Base-by-base conservation (phyloP, 2,113 vertebrate species). In the Pleuronectes platessa region DNA sequence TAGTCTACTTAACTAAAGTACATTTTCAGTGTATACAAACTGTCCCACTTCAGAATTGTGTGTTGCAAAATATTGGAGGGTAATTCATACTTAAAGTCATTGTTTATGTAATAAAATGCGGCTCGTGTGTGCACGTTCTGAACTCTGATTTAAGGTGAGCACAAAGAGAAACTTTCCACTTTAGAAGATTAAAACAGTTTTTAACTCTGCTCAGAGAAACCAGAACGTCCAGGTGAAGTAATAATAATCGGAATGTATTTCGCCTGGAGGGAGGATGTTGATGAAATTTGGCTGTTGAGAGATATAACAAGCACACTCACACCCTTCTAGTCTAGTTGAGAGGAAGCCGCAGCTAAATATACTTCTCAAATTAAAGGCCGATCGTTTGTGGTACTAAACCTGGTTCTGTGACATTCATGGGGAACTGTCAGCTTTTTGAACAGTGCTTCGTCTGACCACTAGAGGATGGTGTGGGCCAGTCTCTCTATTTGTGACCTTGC, bases 401-500 rank as follows among this genome's bases (percentile, higher is more conserved):
- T 58, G 37, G n/a, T 81, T 78, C 11, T 78, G 56, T 54, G 24
- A 71, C 62, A 53, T 61, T 82, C 21, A 69, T 1, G 15, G 18
- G 11, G 20, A 71, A 62, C 71, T 47, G 51, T 61, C 66, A 47
- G 70, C 1, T 20, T 42, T 27, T 13, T 3, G 0, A 81, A 80
- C 75, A 70, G 5, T 88, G 2, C 72, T 9, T 15, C 12, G 1
- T 61, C 0, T 67, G 5, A n/a, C 84, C 93, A 87, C 89, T 86
- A 91, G 92, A 90, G 91, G 66, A 86, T 26, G 81, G n/a, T 86
- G 81, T 88, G 83, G 82, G 74, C 84, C 83, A 88, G 84, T 81
- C 55, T 15, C 84, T 82, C 26, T 74, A 88, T 68, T 86, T 93
- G 26, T 63, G 91, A 94, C 90, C 91, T 92, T 92, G 89, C 84